phyloP scores from a whole-genome alignment of 2,113 vertebrate species.

The Antidorcas marsupialis region DNA sequence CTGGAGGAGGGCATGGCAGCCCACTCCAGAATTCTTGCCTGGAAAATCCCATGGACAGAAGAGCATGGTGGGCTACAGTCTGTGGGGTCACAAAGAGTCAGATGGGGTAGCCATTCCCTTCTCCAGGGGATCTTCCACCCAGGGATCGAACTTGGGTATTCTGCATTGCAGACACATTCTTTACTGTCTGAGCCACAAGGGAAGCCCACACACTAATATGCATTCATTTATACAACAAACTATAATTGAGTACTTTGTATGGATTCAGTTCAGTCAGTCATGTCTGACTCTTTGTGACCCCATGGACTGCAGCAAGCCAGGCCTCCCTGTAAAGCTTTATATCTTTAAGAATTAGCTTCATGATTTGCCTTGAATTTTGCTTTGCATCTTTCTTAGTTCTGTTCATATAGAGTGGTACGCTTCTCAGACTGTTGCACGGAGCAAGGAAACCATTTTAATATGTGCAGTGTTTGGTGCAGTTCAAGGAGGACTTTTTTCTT shows the following conservation, averaged over 20 bases:
- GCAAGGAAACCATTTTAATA: background rate
- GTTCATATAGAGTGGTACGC: background rate
- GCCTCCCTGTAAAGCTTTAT: background rate
- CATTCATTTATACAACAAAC: background rate
- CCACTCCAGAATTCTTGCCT: background rate
- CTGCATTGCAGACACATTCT: background rate
- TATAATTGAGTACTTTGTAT: background rate
- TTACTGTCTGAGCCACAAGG: background rate
- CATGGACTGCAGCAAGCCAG: background rate
- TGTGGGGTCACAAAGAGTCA: background rate
- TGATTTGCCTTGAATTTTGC: background rate
- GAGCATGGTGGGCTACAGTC: background rate
- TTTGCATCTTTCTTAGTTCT: background rate
- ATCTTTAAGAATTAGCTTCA: background rate
- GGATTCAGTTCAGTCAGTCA: background rate
- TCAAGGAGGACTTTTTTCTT: background rate
- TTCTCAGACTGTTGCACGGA: background rate
- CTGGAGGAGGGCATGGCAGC: background rate
- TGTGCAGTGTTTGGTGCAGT: background rate
- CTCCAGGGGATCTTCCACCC: background rate
- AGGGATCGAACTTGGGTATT: rapidly evolving
- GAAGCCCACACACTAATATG: background rate
- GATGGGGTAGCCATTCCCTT: background rate
- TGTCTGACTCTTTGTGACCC: background rate
- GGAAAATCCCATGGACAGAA: background rate